Percentiles rank a stretch among this genome's conserved stretches.
phyloP scores from a whole-genome alignment of 2,797 vertebrate species.

The Sebastes wilsoni region DNA sequence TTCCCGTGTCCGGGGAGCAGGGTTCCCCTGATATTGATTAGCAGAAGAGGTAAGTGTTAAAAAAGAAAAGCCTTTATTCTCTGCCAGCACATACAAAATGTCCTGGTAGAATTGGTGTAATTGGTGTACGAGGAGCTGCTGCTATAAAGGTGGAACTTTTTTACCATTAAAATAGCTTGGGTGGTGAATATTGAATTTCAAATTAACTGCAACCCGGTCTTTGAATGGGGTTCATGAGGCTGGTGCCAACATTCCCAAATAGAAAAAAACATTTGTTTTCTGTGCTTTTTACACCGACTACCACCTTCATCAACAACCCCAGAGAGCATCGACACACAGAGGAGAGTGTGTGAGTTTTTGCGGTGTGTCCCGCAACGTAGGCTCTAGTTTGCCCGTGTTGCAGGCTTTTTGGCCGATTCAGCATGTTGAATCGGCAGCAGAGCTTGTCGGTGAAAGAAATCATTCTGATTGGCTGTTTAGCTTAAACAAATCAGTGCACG shows the following conservation, averaged over 20 bases:
- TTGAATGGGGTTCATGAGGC: not conserved
- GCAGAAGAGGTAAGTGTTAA: not conserved
- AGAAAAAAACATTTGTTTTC: not conserved
- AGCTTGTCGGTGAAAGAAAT: too few species aligned
- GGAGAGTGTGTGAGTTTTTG: too few species aligned
- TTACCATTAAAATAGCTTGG: not conserved
- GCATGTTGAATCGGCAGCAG: too few species aligned
- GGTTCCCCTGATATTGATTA: conserved; percentile 5
- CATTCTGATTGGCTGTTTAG: too few species aligned
- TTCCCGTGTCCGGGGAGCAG: conserved; percentile 10
- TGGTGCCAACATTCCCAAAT: not conserved
- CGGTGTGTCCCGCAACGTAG: too few species aligned
- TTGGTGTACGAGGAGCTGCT: not conserved
- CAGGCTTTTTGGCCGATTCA: too few species aligned
- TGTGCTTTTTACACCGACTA: not conserved
- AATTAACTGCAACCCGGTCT: not conserved
- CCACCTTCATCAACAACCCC: not conserved
- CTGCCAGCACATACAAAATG: not conserved
- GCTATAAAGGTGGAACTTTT: not conserved
- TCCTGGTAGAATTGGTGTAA: not conserved
- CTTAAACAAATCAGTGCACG: too few species aligned
- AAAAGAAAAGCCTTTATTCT: conserved; percentile 2
- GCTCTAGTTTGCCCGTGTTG: too few species aligned
- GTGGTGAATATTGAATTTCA: not conserved
- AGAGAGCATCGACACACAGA: not conserved